Conservation (phyloP, 1,140 invertebrate genomes). For the Penaeus japonicus region DNA sequence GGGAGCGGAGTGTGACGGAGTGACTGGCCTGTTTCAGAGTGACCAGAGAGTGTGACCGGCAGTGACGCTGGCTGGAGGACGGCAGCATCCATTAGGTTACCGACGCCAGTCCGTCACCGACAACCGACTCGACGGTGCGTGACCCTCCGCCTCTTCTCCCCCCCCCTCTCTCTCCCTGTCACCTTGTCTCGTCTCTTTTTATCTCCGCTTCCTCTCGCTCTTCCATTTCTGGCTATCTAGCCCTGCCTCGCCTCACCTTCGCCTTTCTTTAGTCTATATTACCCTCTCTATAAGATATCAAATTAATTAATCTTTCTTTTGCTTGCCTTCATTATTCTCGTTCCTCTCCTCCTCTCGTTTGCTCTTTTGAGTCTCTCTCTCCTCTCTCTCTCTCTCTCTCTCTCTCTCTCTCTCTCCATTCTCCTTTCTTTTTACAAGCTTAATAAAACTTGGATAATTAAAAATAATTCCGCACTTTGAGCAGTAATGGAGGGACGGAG, state of each 20-base stretch:
- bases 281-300: background rate
- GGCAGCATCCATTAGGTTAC: constrained; percentile 48
- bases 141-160: constrained; percentile 26
- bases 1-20: too few species aligned
- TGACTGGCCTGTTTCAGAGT: too few species aligned
- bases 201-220: background rate
- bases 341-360: background rate
- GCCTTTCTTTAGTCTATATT: background rate
- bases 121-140: constrained; percentile 44
- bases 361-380: background rate
- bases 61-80: background rate
- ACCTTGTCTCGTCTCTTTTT: background rate
- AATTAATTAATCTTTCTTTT: background rate
- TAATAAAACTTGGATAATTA: constrained; percentile 38
- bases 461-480: constrained; percentile 36
- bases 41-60: background rate
- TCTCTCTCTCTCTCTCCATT: too few species aligned
- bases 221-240: background rate
- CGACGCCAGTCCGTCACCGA: constrained; percentile 49
- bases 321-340: background rate
- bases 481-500: background rate
- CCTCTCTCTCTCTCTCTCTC: too few species aligned
- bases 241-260: background rate
- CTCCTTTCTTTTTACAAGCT: background rate
- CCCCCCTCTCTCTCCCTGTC: background rate